These are phyloP conservation scores for Todiramphus chloris DNA, from an alignment of 2,113 vertebrate genomes.

Conservation along the genomic window DNA sequence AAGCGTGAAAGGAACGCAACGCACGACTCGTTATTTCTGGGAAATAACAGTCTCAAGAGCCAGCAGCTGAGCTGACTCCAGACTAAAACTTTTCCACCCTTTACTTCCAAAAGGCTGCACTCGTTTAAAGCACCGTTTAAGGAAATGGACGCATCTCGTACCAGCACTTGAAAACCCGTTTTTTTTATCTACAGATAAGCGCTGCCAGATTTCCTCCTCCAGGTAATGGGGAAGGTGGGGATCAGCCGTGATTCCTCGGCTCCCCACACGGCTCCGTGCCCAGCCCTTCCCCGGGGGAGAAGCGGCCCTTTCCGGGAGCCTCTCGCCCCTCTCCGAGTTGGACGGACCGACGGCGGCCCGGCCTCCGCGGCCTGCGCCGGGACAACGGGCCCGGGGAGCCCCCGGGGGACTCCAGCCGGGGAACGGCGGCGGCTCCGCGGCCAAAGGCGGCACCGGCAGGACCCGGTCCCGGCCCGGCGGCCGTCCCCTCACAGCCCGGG, in stretches of 20 bases:
- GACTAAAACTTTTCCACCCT: neutral
- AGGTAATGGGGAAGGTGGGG: rapidly evolving
- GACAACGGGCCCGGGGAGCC: neutral
- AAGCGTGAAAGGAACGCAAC: rapidly evolving
- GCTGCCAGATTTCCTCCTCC: neutral
- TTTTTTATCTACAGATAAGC: neutral
- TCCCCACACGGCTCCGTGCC: neutral
- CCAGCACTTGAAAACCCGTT: neutral
- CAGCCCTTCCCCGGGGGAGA: neutral
- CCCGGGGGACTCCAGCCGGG: neutral
- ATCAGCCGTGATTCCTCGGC: rapidly evolving
- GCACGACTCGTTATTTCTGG: neutral
- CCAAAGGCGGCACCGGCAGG: neutral
- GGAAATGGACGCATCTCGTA: rapidly evolving
- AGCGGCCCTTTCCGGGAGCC: neutral
- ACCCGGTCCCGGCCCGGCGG: neutral
- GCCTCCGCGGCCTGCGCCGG: neutral
- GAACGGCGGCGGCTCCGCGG: neutral
- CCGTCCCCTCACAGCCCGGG: neutral
- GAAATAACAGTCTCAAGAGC: no score
- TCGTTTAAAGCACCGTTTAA: rapidly evolving
- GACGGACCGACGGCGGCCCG: neutral
- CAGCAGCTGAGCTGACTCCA: neutral
- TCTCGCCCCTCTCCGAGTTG: neutral
- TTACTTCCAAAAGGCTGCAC: neutral